These are phyloP conservation scores for Ephialtes manifestator DNA, from an alignment of 2,888 invertebrate genomes.

Conservation along the genomic window DNA sequence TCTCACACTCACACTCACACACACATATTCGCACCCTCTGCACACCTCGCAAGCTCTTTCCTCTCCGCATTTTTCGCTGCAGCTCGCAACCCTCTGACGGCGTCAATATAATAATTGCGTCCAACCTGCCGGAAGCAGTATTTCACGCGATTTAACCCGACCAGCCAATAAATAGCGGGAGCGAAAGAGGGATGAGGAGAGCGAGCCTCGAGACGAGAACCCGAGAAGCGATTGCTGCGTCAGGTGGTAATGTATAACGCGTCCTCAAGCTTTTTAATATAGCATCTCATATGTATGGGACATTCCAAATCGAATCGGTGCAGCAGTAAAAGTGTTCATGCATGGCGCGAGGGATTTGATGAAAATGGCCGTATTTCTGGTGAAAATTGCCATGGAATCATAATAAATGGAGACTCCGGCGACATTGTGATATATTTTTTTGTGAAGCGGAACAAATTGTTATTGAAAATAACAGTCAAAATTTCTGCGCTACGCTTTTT, in stretches of 20 bases:
- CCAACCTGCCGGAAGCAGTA: constrained; percentile 78
- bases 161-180: constrained; percentile 39
- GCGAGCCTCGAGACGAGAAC: constrained; percentile 8
- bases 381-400: too few relatives aligned
- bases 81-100: constrained; percentile 44
- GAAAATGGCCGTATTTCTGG: too few relatives aligned
- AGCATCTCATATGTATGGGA: constrained; percentile 1
- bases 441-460: too few relatives aligned
- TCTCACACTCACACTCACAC: not conserved
- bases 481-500: too few relatives aligned
- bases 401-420: too few relatives aligned
- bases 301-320: not conserved
- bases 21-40: constrained; percentile 40
- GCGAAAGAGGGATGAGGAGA: constrained; percentile 10
- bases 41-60: constrained; percentile 6
- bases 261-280: constrained; percentile 10
- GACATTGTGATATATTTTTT: too few relatives aligned
- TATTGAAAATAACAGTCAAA: too few relatives aligned
- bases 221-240: constrained; percentile 5
- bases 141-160: constrained; percentile 79
- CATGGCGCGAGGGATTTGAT: too few relatives aligned
- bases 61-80: constrained; percentile 6
- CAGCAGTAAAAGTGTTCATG: not conserved
- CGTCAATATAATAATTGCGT: constrained; percentile 80
- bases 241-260: constrained; percentile 12